Percentiles rank a stretch among this genome's conserved stretches.
Conservation (phyloP, 2,888 invertebrate genomes). For the Hirtodrosophila confusa region DNA sequence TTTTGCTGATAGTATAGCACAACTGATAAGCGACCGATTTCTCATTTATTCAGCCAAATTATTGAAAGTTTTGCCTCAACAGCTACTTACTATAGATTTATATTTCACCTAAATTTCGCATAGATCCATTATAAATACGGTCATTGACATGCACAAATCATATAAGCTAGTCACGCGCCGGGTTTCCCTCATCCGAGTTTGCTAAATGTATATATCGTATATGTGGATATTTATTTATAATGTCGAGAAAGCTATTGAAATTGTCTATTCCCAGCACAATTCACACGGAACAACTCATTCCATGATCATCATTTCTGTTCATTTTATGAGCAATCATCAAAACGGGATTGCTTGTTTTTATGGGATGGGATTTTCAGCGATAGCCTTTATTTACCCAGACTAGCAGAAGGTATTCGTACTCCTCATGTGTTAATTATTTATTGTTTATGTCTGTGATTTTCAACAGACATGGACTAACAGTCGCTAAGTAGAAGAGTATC, state of each 20-base stretch:
- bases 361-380: conserved; percentile 1
- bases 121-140: conserved; percentile 38
- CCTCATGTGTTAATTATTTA: conserved; percentile 42
- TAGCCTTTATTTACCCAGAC: conserved; percentile 17
- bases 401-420: conserved; percentile 2
- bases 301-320: conserved; percentile 30
- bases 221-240: conserved; percentile 9
- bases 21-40: conserved; percentile 41
- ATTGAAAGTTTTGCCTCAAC: neutral
- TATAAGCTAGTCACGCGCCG: conserved; percentile 66
- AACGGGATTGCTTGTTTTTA: neutral
- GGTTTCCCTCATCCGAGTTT: conserved; percentile 44
- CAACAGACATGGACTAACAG: conserved; percentile 9
- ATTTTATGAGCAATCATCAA: conserved; percentile 24
- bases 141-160: conserved; percentile 64
- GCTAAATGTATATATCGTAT: conserved; percentile 20
- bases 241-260: conserved; percentile 35
- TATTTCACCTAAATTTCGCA: conserved; percentile 35
- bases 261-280: conserved; percentile 32
- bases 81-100: too few relatives aligned
- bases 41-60: conserved; percentile 1
- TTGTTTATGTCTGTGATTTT: conserved; percentile 22
- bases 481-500: conserved; percentile 31
- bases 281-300: conserved; percentile 11
- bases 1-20: conserved; percentile 35